A percentile compares a stretch with the other conserved stretches of the same genome.
phyloP scores from a whole-genome alignment of 2,797 vertebrate genomes.

The Mormyrops attenuatus region DNA sequence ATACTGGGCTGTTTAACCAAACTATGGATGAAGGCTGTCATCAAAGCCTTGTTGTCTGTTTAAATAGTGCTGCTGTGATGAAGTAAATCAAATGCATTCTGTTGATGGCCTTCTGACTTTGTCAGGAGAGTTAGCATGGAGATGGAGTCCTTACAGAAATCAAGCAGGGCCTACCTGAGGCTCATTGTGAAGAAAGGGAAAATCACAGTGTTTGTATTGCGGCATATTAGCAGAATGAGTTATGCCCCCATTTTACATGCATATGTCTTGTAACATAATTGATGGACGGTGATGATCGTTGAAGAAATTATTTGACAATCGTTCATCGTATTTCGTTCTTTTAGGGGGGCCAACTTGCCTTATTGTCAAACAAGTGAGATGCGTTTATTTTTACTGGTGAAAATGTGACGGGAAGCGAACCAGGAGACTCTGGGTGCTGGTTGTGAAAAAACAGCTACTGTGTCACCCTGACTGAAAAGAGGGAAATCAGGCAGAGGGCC shows the following conservation, averaged over 20 bases:
- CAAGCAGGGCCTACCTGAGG: not conserved
- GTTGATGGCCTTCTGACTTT: not conserved
- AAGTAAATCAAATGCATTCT: not conserved
- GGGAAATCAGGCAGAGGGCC: not conserved
- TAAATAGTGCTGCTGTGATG: not conserved
- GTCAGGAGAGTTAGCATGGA: not conserved
- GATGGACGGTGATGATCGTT: not conserved
- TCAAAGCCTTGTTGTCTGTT: constrained; percentile 8
- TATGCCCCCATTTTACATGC: not conserved
- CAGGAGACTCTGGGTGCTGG: not conserved
- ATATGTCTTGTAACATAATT: not conserved
- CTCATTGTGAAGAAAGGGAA: not conserved
- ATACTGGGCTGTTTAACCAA: constrained; percentile 16
- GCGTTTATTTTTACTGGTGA: not conserved
- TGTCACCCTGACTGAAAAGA: not conserved
- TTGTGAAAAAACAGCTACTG: not conserved
- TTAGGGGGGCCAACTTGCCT: not conserved
- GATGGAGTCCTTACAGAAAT: not conserved
- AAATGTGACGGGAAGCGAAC: not conserved
- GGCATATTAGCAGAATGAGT: not conserved
- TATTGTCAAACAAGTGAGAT: constrained; percentile 2
- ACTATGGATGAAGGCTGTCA: constrained; percentile 19
- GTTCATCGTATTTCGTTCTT: not conserved
- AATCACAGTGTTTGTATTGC: not conserved
- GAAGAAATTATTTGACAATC: not conserved